Percentiles rank a stretch among this genome's conserved stretches.
phyloP scores from a whole-genome alignment of 2,888 invertebrate species.

The Arrhopalites spinosus region DNA sequence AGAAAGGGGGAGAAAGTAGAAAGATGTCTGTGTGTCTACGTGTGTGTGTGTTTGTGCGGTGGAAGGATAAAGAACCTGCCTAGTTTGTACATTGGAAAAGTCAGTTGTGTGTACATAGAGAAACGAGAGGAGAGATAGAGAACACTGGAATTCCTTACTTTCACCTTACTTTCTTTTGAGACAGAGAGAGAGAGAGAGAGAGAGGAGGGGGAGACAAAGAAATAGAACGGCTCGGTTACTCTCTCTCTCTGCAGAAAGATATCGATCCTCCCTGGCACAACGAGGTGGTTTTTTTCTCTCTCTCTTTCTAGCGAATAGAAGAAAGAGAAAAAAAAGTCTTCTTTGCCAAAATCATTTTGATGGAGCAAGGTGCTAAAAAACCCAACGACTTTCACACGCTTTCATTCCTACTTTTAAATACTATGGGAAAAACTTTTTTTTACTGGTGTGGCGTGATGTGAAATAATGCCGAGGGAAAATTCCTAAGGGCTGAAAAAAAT shows the following conservation, averaged over 20 bases:
- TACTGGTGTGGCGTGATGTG: background rate
- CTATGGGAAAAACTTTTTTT: conserved; percentile 10
- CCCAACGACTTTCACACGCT: conserved; percentile 13
- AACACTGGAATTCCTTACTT: background rate
- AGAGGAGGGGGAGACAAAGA: background rate
- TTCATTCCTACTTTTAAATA: conserved; percentile 17
- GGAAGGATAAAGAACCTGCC: too few species aligned
- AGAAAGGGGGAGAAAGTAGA: background rate
- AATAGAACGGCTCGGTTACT: too few species aligned
- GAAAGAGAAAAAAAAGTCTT: background rate
- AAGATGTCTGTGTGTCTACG: background rate
- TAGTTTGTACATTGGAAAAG: too few species aligned
- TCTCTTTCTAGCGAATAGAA: background rate
- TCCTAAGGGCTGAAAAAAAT: too few species aligned
- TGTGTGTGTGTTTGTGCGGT: background rate
- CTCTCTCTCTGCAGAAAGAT: background rate
- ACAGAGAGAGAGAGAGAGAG: background rate
- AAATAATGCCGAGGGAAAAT: too few species aligned
- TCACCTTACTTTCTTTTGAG: conserved; percentile 7
- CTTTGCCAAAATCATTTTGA: conserved; percentile 13
- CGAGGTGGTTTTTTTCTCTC: background rate
- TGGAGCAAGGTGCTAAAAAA: conserved; percentile 4
- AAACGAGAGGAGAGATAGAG: conserved; percentile 5
- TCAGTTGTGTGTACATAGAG: background rate
- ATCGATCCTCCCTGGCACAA: background rate